Conservation (phyloP, 2,888 invertebrate genomes). For the Pinctada fucata region DNA sequence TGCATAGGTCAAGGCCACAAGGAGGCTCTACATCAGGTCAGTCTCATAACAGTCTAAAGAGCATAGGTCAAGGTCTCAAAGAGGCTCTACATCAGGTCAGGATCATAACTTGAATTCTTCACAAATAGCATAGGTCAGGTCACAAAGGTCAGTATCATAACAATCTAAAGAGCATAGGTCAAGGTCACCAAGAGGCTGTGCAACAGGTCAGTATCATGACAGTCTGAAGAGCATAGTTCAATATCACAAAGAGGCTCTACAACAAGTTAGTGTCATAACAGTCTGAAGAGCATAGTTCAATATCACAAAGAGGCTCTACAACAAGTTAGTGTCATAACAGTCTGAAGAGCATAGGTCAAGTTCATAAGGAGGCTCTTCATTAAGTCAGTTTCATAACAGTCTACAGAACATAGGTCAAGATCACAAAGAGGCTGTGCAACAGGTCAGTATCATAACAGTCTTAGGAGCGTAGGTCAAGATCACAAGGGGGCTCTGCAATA, state of each 20-base stretch:
- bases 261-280: conserved; percentile 68
- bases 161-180: conserved; percentile 65
- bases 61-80: conserved; percentile 67
- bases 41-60: conserved; percentile 66
- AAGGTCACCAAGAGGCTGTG: conserved; percentile 64
- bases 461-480: conserved; percentile 66
- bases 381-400: conserved; percentile 67
- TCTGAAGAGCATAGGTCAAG: conserved; percentile 66
- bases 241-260: conserved; percentile 32
- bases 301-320: conserved; percentile 64
- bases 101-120: conserved; percentile 61
- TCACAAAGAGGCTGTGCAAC: conserved; percentile 62
- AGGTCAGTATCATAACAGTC: conserved; percentile 69
- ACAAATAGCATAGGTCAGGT: conserved; percentile 66
- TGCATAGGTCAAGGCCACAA: conserved; percentile 68
- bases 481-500: conserved; percentile 63
- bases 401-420: conserved; percentile 66
- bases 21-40: conserved; percentile 62
- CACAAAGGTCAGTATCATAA: conserved; percentile 66
- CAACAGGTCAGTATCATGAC: conserved; percentile 68
- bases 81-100: conserved; percentile 64
- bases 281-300: conserved; percentile 65
- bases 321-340: conserved; percentile 63
- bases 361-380: conserved; percentile 59
- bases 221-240: conserved; percentile 66